Percentiles rank a stretch among this genome's conserved stretches.
These are phyloP conservation scores for Myrmecobius fasciatus DNA, from an alignment of 2,113 vertebrate species.

Conservation along the genomic window DNA sequence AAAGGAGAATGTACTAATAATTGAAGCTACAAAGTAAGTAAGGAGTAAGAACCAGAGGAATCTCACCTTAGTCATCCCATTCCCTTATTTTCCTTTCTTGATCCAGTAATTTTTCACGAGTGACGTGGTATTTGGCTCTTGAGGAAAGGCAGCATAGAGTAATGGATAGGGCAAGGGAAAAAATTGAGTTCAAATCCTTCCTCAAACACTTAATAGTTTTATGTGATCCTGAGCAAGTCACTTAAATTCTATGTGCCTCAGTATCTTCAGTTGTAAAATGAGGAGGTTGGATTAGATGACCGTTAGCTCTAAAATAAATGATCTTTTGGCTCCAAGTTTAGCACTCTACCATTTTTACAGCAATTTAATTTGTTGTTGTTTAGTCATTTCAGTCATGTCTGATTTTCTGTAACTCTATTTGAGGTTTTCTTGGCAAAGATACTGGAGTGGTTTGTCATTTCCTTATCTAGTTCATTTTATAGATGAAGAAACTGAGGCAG, in stretches of 20 bases:
- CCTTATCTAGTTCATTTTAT: neutral
- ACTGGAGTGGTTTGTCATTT: neutral
- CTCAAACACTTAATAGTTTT: too few relatives aligned
- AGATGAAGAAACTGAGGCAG: neutral
- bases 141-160: too few relatives aligned
- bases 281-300: neutral
- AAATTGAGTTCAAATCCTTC: too few relatives aligned
- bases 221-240: neutral
- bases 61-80: too few relatives aligned
- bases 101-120: too few relatives aligned
- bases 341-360: neutral
- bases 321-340: neutral
- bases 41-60: too few relatives aligned
- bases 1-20: neutral
- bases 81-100: too few relatives aligned
- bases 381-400: too few relatives aligned
- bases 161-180: too few relatives aligned
- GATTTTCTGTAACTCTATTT: neutral
- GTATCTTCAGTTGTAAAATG: neutral
- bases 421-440: neutral
- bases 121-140: too few relatives aligned
- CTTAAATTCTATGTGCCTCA: neutral
- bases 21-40: too few relatives aligned
- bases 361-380: neutral
- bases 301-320: neutral